These are phyloP conservation scores for Pomacea canaliculata DNA, from an alignment of 2,888 invertebrate species.

Conservation along the genomic window DNA sequence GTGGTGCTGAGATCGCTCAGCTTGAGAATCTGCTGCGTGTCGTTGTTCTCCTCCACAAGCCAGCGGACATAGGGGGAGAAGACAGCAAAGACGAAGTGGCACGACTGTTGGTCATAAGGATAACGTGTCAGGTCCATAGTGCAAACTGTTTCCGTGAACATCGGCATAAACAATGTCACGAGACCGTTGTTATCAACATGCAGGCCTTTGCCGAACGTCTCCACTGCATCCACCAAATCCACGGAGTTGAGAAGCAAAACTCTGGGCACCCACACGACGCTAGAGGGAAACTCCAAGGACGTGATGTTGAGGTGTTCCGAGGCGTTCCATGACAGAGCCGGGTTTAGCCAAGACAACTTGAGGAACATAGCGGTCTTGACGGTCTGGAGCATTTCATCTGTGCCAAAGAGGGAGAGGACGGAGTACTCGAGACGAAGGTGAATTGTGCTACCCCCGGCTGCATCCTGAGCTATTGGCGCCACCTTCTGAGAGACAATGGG, in stretches of 20 bases:
- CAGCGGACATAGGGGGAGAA: not conserved
- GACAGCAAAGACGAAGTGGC: not conserved
- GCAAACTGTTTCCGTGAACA: constrained; percentile 14
- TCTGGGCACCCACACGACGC: constrained; percentile 6
- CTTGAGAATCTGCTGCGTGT: too few species aligned
- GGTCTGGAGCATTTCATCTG: too few species aligned
- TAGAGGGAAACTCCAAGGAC: not conserved
- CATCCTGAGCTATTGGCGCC: too few species aligned
- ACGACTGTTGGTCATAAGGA: constrained; percentile 25
- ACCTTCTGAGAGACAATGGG: too few species aligned
- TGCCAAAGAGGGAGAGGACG: too few species aligned
- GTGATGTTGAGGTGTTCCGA: constrained; percentile 11
- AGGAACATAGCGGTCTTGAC: too few species aligned
- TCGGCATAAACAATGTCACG: not conserved
- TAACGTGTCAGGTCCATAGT: constrained; percentile 20
- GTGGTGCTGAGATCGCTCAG: not conserved
- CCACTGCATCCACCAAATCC: not conserved
- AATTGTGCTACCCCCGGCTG: too few species aligned
- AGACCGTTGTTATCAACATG: not conserved
- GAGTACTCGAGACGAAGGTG: too few species aligned
- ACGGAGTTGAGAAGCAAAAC: constrained; percentile 14
- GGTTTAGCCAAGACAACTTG: constrained; percentile 13
- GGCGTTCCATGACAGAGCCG: constrained; percentile 23
- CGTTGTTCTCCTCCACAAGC: not conserved
- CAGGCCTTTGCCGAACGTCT: not conserved